These are phyloP conservation scores for Drosophila funebris DNA, from an alignment of 1,140 invertebrate species.

Conservation along the genomic window DNA sequence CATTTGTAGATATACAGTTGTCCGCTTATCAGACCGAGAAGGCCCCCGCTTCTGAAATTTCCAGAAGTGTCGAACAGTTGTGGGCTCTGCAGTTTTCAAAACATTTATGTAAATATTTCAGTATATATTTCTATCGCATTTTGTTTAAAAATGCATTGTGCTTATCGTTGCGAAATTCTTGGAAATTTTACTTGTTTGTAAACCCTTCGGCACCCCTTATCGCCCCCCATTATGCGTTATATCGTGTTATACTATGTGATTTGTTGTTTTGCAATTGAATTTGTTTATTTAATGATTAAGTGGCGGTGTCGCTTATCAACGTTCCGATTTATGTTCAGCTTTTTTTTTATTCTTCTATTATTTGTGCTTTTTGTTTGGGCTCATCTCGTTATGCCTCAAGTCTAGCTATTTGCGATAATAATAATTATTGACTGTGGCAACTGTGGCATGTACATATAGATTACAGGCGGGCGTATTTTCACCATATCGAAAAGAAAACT, in stretches of 20 bases:
- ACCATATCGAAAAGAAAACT: background rate
- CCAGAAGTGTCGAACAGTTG: conserved; percentile 43
- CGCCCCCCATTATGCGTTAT: conserved; percentile 24
- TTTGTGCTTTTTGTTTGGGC: background rate
- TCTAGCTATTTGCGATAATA: conserved; percentile 25
- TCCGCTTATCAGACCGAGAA: conserved; percentile 47
- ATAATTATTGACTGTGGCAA: conserved; percentile 67
- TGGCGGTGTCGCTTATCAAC: conserved; percentile 41
- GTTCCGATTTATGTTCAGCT: conserved; percentile 31
- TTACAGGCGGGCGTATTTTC: background rate
- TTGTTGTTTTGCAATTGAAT: conserved; percentile 66
- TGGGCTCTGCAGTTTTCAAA: conserved; percentile 10
- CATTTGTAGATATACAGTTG: conserved; percentile 1
- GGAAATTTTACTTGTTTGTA: conserved; percentile 31
- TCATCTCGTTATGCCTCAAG: background rate
- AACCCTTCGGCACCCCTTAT: conserved; percentile 16
- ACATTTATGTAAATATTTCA: conserved; percentile 19
- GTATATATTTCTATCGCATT: background rate
- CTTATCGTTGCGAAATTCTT: conserved; percentile 43
- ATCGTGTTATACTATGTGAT: conserved; percentile 32
- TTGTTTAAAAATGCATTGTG: conserved; percentile 3
- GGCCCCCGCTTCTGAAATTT: conserved; percentile 41
- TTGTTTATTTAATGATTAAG: conserved; percentile 52
- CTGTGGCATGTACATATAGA: conserved; percentile 12
- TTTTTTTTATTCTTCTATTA: conserved; percentile 13